Conservation (phyloP, 1,140 invertebrate species). For the Sminthurinus signatus region DNA sequence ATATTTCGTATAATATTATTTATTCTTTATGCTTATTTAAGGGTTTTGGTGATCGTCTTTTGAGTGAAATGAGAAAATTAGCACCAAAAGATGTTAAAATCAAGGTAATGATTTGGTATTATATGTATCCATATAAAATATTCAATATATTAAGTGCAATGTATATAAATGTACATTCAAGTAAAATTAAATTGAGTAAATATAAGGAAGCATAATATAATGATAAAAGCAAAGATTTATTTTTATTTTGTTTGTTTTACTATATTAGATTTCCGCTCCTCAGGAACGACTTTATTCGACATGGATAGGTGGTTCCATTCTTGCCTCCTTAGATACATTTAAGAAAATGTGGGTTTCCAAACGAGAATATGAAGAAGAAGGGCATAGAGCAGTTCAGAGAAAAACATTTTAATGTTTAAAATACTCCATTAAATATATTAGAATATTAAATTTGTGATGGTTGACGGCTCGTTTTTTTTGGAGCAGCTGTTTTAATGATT, state of each 20-base stretch:
- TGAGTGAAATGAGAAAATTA: slow-evolving; percentile 68
- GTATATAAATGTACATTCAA: too few relatives aligned
- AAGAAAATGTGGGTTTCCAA: slow-evolving; percentile 57
- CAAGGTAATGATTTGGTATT: too few relatives aligned
- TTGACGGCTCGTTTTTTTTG: not conserved
- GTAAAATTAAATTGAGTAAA: too few relatives aligned
- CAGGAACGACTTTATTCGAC: slow-evolving; percentile 78
- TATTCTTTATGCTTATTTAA: slow-evolving; percentile 77
- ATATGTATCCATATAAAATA: too few relatives aligned
- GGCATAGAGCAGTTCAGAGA: slow-evolving; percentile 84
- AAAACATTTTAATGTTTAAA: slow-evolving; percentile 98
- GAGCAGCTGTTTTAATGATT: too few relatives aligned
- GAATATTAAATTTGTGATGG: slow-evolving; percentile 50
- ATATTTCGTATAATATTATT: too few relatives aligned
- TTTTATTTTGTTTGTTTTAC: too few relatives aligned
- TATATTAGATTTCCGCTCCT: too few relatives aligned
- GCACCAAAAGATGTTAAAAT: slow-evolving; percentile 71
- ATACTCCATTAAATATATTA: slow-evolving; percentile 97
- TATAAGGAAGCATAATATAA: too few relatives aligned
- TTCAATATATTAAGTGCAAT: too few relatives aligned
- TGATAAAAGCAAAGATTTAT: too few relatives aligned
- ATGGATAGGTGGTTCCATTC: slow-evolving; percentile 75
- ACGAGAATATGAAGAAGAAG: slow-evolving; percentile 66
- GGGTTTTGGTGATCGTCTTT: slow-evolving; percentile 72
- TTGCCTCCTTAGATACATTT: slow-evolving; percentile 74